Conservation (phyloP, 2,888 invertebrate genomes). For the Dione vanillae region DNA sequence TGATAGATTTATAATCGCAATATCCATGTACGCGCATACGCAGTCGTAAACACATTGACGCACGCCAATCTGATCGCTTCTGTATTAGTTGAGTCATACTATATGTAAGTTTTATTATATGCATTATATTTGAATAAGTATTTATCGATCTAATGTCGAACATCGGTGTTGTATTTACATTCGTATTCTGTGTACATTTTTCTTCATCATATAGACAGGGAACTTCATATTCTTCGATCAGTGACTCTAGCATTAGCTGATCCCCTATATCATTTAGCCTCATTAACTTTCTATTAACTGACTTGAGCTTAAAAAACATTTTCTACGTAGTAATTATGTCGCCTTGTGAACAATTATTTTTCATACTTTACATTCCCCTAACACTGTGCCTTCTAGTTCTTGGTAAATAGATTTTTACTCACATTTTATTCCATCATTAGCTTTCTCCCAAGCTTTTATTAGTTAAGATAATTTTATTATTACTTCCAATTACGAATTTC, state of each 20-base stretch:
- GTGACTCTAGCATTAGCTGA: conserved; percentile 38
- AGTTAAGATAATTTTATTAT: conserved; percentile 18
- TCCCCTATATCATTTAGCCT: conserved; percentile 26
- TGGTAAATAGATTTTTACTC: conserved; percentile 62
- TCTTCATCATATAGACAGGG: conserved; percentile 53
- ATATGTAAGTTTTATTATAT: conserved; percentile 62
- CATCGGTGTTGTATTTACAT: conserved; percentile 61
- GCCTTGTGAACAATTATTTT: conserved; percentile 32
- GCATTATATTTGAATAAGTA: conserved; percentile 57
- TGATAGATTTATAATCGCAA: conserved; percentile 43
- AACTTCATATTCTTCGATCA: conserved; percentile 44
- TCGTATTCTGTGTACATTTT: conserved; percentile 57
- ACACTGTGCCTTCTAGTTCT: conserved; percentile 82
- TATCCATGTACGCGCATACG: conserved; percentile 30
- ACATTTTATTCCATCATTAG: conserved; percentile 41
- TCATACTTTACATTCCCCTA: conserved; percentile 61
- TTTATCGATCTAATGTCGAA: conserved; percentile 56
- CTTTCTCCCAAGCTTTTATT: conserved; percentile 22
- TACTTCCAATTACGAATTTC: conserved; percentile 29
- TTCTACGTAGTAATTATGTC: conserved; percentile 29
- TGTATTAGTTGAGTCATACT: conserved; percentile 55
- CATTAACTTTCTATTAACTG: conserved; percentile 29
- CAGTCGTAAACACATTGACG: conserved; percentile 27
- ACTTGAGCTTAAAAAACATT: conserved; percentile 35
- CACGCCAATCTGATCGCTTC: conserved; percentile 61